phyloP scores from a whole-genome alignment of 2,888 invertebrate species.

The Amblyteles armatorius region DNA sequence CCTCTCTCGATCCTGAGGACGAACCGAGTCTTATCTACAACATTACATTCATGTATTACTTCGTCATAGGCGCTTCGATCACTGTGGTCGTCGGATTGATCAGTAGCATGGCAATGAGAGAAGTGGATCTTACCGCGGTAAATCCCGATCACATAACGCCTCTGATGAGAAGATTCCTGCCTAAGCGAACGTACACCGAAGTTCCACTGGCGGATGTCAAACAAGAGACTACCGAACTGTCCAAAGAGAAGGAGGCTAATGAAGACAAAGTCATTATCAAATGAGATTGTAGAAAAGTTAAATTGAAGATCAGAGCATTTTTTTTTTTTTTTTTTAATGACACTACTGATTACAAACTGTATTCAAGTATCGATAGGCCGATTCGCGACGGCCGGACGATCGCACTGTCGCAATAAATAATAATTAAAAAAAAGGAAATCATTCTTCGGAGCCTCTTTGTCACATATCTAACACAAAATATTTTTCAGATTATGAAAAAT shows the following conservation, averaged over 20 bases:
- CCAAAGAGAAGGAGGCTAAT: conserved; percentile 13
- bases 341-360: conserved; percentile 49
- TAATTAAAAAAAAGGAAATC: conserved; percentile 11
- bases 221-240: conserved; percentile 14
- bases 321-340: conserved; percentile 43
- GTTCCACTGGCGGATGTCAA: conserved; percentile 70
- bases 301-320: conserved; percentile 25
- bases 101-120: conserved; percentile 87
- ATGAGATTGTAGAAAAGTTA: not conserved
- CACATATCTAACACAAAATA: conserved; percentile 45
- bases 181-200: conserved; percentile 68
- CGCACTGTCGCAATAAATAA: conserved; percentile 54
- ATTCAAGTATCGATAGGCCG: conserved; percentile 25
- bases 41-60: conserved; percentile 90
- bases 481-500: conserved; percentile 56
- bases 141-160: conserved; percentile 88
- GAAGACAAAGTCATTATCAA: conserved; percentile 20
- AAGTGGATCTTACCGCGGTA: conserved; percentile 86
- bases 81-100: conserved; percentile 87
- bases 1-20: conserved; percentile 67
- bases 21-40: conserved; percentile 86
- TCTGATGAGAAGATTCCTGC: conserved; percentile 84
- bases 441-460: conserved; percentile 36
- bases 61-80: conserved; percentile 87
- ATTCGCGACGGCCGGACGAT: conserved; percentile 3